Conservation (phyloP, 2,888 invertebrate genomes). For the Cerceris rybyensis region DNA sequence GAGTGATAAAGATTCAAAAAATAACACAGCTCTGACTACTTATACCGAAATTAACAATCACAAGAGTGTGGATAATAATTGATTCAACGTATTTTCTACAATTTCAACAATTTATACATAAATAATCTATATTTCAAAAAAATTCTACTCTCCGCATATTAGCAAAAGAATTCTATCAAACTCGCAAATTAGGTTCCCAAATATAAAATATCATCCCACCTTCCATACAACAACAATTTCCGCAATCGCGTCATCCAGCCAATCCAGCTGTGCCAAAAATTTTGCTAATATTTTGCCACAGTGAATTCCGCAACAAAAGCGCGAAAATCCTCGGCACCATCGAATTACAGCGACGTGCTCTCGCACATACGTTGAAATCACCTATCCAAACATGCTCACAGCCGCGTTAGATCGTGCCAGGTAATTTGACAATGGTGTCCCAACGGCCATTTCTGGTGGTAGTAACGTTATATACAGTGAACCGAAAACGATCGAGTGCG, state of each 20-base stretch:
- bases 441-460: not conserved
- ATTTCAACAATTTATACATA: no score
- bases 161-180: no score
- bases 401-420: conserved; percentile 9
- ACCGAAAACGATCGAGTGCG: conserved; percentile 62
- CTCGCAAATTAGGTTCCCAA: no score
- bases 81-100: no score
- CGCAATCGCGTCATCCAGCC: not conserved
- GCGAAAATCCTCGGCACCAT: not conserved
- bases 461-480: not conserved
- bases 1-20: no score
- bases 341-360: not conserved
- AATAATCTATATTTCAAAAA: no score
- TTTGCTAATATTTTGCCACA: conserved; percentile 28
- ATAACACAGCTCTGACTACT: no score
- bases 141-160: no score
- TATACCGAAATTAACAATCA: no score
- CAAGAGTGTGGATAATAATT: no score
- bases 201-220: no score
- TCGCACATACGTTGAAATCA: not conserved
- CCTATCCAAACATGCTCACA: conserved; percentile 31
- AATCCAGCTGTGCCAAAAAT: conserved; percentile 24
- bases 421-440: conserved; percentile 1
- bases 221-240: not conserved
- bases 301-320: conserved; percentile 2